phyloP scores from a whole-genome alignment of 2,113 vertebrate genomes.

The Bubo blakistoni region DNA sequence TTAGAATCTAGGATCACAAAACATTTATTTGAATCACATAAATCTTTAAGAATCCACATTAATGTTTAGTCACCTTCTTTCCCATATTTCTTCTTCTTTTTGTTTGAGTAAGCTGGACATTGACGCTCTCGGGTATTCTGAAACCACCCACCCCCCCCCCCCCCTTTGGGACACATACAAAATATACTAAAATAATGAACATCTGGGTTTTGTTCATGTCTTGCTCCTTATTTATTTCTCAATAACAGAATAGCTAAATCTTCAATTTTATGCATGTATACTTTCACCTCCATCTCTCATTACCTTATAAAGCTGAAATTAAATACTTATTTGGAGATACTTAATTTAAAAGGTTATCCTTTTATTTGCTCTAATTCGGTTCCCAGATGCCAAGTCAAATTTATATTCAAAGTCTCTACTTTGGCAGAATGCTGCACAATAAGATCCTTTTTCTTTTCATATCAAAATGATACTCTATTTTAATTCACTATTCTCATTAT shows the following conservation, averaged over 20 bases:
- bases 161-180: background rate
- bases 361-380: constrained; percentile 7
- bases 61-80: background rate
- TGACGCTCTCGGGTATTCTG: background rate
- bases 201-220: background rate
- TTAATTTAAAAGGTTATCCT: constrained; percentile 1
- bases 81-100: background rate
- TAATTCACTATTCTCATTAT: background rate
- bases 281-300: background rate
- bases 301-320: constrained; percentile 13
- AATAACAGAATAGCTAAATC: background rate
- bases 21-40: background rate
- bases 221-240: background rate
- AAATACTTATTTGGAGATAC: background rate
- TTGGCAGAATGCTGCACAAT: background rate
- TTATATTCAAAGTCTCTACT: background rate
- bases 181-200: background rate
- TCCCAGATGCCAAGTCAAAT: background rate
- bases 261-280: background rate
- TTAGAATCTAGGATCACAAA: background rate
- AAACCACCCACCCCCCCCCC: background rate
- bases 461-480: background rate
- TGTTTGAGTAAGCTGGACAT: background rate
- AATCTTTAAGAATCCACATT: background rate
- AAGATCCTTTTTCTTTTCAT: background rate